Base-by-base conservation (phyloP, 2,797 vertebrate genomes). In the Cyclura pinguis region DNA sequence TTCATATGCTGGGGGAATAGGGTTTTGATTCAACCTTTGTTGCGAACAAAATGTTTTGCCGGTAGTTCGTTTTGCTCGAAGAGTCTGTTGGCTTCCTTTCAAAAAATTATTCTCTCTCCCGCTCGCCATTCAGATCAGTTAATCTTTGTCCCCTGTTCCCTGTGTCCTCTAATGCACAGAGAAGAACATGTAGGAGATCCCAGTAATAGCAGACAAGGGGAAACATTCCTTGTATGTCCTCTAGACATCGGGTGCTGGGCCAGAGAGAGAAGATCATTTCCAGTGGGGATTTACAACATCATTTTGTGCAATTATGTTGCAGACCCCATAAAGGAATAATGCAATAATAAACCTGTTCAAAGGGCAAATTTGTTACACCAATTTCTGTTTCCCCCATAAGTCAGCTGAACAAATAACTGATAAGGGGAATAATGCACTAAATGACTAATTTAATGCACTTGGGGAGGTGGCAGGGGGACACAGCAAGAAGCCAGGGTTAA, bases 1-100 rank as follows among this genome's bases (percentile, higher is more conserved):
- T 97, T 97, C 96, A 95, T 96, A 95, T 96, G 96, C 96, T 96
- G 91, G 67, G 94, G 95, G 92, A 97, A 97, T 97, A 96, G 95
- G 92, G 94, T 94, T 97, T 96, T 94, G 94, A 97, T 96, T 96
- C 96, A 97, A 97, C 97, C 97, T 97, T 97, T 96, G 94, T 96
- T 95, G 96, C 89, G 93, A 95, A 95, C 93, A 92, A 97, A 97
- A 95, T 94, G 76, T 95, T 96, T 95, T 88, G 88, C 91, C 90
- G 94, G 93, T 96, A 96, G 93, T 95, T 96, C 95, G 96, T 94
- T 96, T 95, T 94, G 92, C 80, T 95, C 50, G 81, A 96, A 96
- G 95, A 95, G 94, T 93, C 93, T 80, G 92, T 95, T 97, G 97
- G 95, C 96, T 95, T 94, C 76, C 93, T 95, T 96, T 97, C 96